Evolutionary conservation across 2,888 invertebrate species (phyloP).

Genomic region (Electrophaes corylata): DNA sequence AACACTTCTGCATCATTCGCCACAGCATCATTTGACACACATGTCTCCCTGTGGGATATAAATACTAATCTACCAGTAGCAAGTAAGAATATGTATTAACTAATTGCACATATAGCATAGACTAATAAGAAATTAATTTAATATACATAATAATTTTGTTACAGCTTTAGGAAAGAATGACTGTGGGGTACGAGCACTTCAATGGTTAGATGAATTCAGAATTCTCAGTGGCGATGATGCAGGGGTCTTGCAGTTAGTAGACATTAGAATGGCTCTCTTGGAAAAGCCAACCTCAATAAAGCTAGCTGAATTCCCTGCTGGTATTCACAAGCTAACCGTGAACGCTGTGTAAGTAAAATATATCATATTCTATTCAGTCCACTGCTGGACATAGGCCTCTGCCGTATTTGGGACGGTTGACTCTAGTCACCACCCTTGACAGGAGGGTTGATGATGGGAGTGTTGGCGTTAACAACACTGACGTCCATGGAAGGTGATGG

Average conservation of each 20-base stretch:
- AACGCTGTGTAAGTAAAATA: conserved; percentile 61
- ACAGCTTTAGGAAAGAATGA: conserved; percentile 67
- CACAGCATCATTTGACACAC: conserved; percentile 82
- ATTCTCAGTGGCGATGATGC: conserved; percentile 76
- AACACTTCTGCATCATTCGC: conserved; percentile 74
- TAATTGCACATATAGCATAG: too few relatives aligned
- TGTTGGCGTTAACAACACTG: too few relatives aligned
- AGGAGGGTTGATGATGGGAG: too few relatives aligned
- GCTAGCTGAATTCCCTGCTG: conserved; percentile 65
- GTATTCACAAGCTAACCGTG: conserved; percentile 65
- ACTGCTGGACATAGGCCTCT: too few relatives aligned
- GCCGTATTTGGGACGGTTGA: too few relatives aligned
- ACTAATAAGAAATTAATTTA: too few relatives aligned
- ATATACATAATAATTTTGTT: conserved; percentile 27
- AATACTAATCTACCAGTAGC: conserved; percentile 60
- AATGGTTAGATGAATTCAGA: conserved; percentile 71
- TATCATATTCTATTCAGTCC: too few relatives aligned
- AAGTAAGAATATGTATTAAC: conserved; percentile 61
- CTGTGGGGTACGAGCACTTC: conserved; percentile 69
- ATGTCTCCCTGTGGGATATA: conserved; percentile 83
- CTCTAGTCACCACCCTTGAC: too few relatives aligned
- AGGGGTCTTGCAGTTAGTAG: conserved; percentile 63
- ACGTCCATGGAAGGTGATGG: too few relatives aligned
- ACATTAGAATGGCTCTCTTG: conserved; percentile 58
- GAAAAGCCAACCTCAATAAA: conserved; percentile 41